These are phyloP conservation scores for Terrapene triunguis DNA, from an alignment of 2,113 vertebrate species.

Conservation along the genomic window DNA sequence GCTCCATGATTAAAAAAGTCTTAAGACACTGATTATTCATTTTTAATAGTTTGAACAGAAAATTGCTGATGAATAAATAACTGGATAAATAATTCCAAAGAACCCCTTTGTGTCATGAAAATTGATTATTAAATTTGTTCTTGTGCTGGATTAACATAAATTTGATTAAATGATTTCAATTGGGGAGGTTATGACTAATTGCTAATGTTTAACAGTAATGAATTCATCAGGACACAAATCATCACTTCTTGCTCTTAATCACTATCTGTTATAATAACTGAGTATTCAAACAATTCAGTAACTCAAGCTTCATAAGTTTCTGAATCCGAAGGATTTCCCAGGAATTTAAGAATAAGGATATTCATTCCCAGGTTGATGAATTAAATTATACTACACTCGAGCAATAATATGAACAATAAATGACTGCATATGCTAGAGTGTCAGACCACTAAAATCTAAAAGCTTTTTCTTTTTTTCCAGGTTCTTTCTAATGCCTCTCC, in stretches of 20 bases:
- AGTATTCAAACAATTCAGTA: slow-evolving; percentile 11
- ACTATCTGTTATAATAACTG: not conserved
- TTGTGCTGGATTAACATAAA: slow-evolving; percentile 58
- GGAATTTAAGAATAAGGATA: slow-evolving; percentile 17
- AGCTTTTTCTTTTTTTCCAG: not conserved
- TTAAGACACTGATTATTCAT: not conserved
- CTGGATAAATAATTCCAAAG: not conserved
- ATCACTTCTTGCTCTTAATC: slow-evolving; percentile 36
- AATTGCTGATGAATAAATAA: not conserved
- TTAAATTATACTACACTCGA: not conserved
- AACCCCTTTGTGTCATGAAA: slow-evolving; percentile 23
- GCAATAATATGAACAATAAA: slow-evolving; percentile 25
- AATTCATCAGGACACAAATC: slow-evolving; percentile 67
- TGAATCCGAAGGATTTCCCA: slow-evolving; percentile 25
- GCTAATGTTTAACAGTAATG: slow-evolving; percentile 57
- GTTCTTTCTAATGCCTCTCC: not conserved
- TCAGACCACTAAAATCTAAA: not conserved
- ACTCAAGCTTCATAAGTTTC: slow-evolving; percentile 32
- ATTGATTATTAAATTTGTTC: slow-evolving; percentile 59
- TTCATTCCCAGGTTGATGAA: not conserved
- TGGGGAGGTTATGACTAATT: slow-evolving; percentile 63
- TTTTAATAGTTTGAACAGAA: not conserved
- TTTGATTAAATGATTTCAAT: slow-evolving; percentile 65
- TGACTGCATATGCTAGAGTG: not conserved
- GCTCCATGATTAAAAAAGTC: not conserved